phyloP scores from a whole-genome alignment of 2,888 invertebrate genomes.

The Synergus japonicus region DNA sequence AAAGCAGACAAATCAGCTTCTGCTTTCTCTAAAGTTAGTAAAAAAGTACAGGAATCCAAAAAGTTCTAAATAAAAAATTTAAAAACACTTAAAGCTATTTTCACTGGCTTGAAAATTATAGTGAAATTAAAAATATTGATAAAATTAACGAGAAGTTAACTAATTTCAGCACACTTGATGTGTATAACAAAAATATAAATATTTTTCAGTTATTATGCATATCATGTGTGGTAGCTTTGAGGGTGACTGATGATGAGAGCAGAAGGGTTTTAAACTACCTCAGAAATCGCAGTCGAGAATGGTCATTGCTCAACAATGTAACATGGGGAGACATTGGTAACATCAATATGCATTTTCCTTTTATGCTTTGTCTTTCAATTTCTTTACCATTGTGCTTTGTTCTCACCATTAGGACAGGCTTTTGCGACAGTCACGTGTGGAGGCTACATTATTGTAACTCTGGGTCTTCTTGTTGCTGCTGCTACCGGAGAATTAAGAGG shows the following conservation, averaged over 20 bases:
- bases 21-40: too few relatives aligned
- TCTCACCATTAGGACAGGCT: slow-evolving; percentile 70
- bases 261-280: slow-evolving; percentile 83
- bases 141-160: neutral
- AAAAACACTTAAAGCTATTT: too few relatives aligned
- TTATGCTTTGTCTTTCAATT: slow-evolving; percentile 31
- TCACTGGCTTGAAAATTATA: too few relatives aligned
- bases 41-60: too few relatives aligned
- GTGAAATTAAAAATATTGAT: neutral
- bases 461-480: slow-evolving; percentile 83
- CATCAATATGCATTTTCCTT: slow-evolving; percentile 13
- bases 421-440: slow-evolving; percentile 75
- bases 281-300: slow-evolving; percentile 86
- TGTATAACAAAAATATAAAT: neutral
- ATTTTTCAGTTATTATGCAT: slow-evolving; percentile 82
- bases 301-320: slow-evolving; percentile 86
- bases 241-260: slow-evolving; percentile 86
- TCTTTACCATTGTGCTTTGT: slow-evolving; percentile 47
- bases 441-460: slow-evolving; percentile 85
- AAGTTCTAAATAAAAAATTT: too few relatives aligned
- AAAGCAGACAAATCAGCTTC: too few relatives aligned
- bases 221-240: slow-evolving; percentile 84
- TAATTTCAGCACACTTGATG: neutral
- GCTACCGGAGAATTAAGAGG: slow-evolving; percentile 83
- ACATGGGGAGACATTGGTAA: slow-evolving; percentile 85